Percentiles rank a stretch among this genome's conserved stretches.
phyloP scores from a whole-genome alignment of 2,797 vertebrate species.

The Centroberyx gerrardi region DNA sequence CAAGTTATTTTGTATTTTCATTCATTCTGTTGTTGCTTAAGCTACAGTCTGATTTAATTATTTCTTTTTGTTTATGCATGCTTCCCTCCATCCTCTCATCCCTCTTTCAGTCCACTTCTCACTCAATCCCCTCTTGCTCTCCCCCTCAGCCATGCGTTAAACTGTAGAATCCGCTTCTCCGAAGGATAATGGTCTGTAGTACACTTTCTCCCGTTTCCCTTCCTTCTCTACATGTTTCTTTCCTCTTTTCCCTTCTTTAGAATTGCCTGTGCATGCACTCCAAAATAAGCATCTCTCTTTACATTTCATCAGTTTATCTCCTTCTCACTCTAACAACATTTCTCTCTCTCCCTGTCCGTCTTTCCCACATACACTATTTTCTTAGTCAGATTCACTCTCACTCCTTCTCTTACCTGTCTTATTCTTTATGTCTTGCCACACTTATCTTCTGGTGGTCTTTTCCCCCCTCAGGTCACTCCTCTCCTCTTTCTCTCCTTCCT shows the following conservation, averaged over 20 bases:
- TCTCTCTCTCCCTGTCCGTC: not conserved
- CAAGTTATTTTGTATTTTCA: constrained; percentile 13
- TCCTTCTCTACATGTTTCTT: too few relatives aligned
- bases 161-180: not conserved
- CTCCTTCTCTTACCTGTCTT: constrained; percentile 72
- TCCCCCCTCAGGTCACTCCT: constrained; percentile 47
- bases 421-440: not conserved
- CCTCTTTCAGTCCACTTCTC: not conserved
- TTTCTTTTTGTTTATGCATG: not conserved
- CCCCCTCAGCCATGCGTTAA: constrained; percentile 4
- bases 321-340: not conserved
- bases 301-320: not conserved
- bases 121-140: constrained; percentile 9
- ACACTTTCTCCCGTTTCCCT: constrained; percentile 1
- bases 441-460: constrained; percentile 22
- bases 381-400: constrained; percentile 1
- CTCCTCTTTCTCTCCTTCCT: constrained; percentile 50
- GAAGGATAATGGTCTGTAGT: not conserved
- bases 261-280: not conserved
- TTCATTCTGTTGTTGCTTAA: not conserved
- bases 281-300: not conserved
- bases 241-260: not conserved
- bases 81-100: not conserved
- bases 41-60: not conserved
- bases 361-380: not conserved